Evolutionary conservation across 1,140 invertebrate species (phyloP).

Genomic region (Cydia amplana): DNA sequence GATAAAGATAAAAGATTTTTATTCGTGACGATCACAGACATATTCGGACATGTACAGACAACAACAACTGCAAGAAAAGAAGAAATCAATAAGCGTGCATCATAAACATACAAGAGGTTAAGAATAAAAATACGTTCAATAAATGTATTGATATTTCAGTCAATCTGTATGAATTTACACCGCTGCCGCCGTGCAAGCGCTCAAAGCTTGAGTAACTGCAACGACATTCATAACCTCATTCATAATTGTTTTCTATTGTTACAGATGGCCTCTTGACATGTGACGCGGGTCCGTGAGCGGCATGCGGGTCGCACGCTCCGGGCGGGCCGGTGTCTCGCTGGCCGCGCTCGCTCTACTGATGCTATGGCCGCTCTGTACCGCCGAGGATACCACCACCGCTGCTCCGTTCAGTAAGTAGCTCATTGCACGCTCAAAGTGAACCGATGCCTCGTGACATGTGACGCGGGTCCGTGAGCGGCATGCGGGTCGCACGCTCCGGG

Average conservation of each 20-base stretch:
- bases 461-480: slow-evolving; percentile 61
- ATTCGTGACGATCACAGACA: too few species aligned
- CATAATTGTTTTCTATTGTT: slow-evolving; percentile 36
- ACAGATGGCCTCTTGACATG: slow-evolving; percentile 61
- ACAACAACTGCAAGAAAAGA: too few species aligned
- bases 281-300: slow-evolving; percentile 63
- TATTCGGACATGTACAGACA: too few species aligned
- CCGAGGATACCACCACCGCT: slow-evolving; percentile 39
- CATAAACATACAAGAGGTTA: too few species aligned
- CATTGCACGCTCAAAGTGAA: not conserved
- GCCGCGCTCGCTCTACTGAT: slow-evolving; percentile 63
- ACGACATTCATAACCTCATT: too few species aligned
- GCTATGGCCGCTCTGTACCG: slow-evolving; percentile 44
- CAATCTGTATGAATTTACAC: too few species aligned
- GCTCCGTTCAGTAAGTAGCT: slow-evolving; percentile 44
- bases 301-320: slow-evolving; percentile 61
- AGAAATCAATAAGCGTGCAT: too few species aligned
- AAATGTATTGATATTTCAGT: too few species aligned
- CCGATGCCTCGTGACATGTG: slow-evolving; percentile 58
- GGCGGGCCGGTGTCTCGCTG: slow-evolving; percentile 56
- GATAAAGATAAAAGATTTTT: too few species aligned
- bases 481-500: slow-evolving; percentile 59
- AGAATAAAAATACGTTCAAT: too few species aligned
- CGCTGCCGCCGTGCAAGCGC: too few species aligned
- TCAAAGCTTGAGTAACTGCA: too few species aligned